Percentiles rank a stretch among this genome's conserved stretches.
Conservation (phyloP, 2,888 invertebrate species). For the Tetragonula carbonaria region DNA sequence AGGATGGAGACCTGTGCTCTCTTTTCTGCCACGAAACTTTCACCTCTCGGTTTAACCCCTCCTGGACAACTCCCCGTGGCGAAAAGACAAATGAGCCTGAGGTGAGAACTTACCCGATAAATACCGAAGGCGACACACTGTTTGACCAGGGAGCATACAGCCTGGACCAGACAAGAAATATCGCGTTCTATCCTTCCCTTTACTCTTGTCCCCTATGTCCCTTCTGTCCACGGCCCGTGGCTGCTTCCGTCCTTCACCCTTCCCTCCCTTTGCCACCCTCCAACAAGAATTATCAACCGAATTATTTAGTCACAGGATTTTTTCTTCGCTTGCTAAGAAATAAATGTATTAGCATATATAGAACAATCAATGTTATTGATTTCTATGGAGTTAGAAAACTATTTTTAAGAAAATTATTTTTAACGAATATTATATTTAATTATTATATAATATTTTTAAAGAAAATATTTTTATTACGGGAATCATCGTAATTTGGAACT, state of each 20-base stretch:
- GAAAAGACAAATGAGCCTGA: conserved; percentile 84
- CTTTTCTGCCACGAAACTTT: conserved; percentile 38
- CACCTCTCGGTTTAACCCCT: conserved; percentile 59
- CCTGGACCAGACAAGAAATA: conserved; percentile 80
- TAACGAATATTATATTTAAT: no score
- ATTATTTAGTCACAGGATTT: conserved; percentile 38
- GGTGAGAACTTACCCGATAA: conserved; percentile 84
- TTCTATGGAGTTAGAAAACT: not conserved
- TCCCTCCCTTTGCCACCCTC: conserved; percentile 1
- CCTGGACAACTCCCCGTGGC: conserved; percentile 77
- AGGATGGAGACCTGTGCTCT: conserved; percentile 36
- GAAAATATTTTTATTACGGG: not conserved
- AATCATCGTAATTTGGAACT: not conserved
- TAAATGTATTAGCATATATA: not conserved
- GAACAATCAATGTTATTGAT: not conserved
- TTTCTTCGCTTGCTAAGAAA: conserved; percentile 9
- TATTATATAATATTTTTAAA: not conserved
- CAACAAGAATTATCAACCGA: not conserved
- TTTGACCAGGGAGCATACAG: conserved; percentile 82
- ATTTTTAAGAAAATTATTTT: not conserved
- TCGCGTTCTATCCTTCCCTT: conserved; percentile 73
- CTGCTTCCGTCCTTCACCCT: conserved; percentile 32
- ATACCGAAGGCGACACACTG: conserved; percentile 84
- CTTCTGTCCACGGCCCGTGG: conserved; percentile 48
- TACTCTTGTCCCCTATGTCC: conserved; percentile 65